Conservation (phyloP, 2,113 vertebrate species). For the Muntiacus reevesi region DNA sequence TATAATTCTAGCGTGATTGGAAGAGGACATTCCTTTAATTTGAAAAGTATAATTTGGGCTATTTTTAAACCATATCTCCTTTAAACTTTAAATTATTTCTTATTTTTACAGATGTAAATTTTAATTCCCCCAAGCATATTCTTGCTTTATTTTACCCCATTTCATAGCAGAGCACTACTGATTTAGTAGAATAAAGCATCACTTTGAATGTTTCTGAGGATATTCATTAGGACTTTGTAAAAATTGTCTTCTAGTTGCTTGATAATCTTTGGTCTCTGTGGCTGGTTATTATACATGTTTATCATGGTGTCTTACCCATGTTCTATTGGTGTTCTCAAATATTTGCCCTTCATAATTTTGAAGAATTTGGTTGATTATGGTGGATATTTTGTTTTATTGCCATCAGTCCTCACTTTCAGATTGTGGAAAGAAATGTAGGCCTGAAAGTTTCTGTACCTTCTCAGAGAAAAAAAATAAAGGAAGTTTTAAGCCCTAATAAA, state of each 20-base stretch:
- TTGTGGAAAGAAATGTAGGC: neutral
- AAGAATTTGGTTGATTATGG: neutral
- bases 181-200: neutral
- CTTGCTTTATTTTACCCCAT: neutral
- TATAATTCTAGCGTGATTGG: neutral
- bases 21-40: neutral
- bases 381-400: neutral
- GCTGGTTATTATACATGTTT: neutral
- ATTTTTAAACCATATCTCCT: neutral
- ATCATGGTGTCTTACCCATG: neutral
- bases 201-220: neutral
- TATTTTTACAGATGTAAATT: neutral
- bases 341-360: neutral
- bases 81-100: neutral
- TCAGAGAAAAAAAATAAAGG: neutral
- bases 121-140: neutral
- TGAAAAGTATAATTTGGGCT: neutral
- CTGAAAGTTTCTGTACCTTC: neutral
- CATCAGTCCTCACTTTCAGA: neutral
- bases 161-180: neutral
- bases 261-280: neutral
- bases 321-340: neutral
- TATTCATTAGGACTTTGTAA: neutral
- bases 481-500: neutral
- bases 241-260: neutral